Base-by-base conservation (phyloP, 2,797 vertebrate species). In the Dallia pectoralis region DNA sequence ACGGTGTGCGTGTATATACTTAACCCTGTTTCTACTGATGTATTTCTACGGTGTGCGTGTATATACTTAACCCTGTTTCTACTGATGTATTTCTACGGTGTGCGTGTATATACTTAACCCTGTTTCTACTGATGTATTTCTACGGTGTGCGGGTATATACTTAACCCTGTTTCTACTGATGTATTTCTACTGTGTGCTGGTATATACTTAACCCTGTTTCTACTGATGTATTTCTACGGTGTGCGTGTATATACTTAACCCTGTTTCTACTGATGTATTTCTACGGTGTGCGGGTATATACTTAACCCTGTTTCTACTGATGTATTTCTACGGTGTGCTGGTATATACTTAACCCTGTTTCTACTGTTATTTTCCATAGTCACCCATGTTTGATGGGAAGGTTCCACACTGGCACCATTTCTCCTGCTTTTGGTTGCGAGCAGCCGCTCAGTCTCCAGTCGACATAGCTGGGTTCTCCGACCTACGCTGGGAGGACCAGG, bases 341-440 rank as follows among this genome's bases (percentile, higher is more conserved):
- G n/a, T n/a, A n/a, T n/a, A n/a, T n/a, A n/a, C n/a, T n/a, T n/a
- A n/a, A n/a, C 44, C 6, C 22, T 25, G n/a, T 4, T 11, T 25
- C 22, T 25, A 11, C 53, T 12, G 14, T 29, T n/a, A 15, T 69
- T 14, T 75, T 67, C n/a, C 16, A 0, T 81, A 99, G 98, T 99
- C 97, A 0, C 97, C 97, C 70, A 97, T 97, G 96, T 99, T 97
- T 63, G 97, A 99, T 69, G 97, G 98, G 1, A 99, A 98, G 87
- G 95, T 98, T 51, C 97, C 98, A 0, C 97, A 98, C 82, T 99
- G 98, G 97, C 95, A 99, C 86, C 98, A 99, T 87, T 99, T 97
- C 81, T 93, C 96, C 66, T 99, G 98, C 84, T 99, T 99, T 92
- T 99, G 97, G 97, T 97, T 93, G 86, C 84, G 94, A 2, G 94